phyloP scores from a whole-genome alignment of 2,888 invertebrate species.

The Eilema depressum region DNA sequence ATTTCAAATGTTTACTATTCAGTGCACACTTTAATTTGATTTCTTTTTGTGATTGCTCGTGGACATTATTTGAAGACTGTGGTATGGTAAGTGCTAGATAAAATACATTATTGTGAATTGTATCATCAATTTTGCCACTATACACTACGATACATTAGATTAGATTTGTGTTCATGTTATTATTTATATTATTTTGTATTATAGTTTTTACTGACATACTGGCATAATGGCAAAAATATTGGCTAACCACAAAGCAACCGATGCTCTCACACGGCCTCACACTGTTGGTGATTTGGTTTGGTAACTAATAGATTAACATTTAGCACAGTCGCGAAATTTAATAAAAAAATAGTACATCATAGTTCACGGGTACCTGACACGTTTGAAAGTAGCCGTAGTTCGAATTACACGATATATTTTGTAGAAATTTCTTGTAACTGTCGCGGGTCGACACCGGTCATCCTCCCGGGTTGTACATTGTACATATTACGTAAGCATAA shows the following conservation, averaged over 20 bases:
- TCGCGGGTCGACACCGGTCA: conserved; percentile 22
- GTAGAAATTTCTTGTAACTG: background rate
- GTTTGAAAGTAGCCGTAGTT: conserved; percentile 43
- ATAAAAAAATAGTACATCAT: conserved; percentile 27
- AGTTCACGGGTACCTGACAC: conserved; percentile 42
- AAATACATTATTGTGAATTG: conserved; percentile 47
- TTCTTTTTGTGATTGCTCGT: conserved; percentile 45
- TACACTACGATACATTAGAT: conserved; percentile 45
- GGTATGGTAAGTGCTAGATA: conserved; percentile 54
- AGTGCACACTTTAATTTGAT: conserved; percentile 52
- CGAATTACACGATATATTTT: conserved; percentile 18
- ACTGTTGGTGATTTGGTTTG: conserved; percentile 54
- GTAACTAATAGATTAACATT: conserved; percentile 45
- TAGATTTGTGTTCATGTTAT: conserved; percentile 54
- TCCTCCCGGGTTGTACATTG: conserved; percentile 16
- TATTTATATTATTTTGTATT: conserved; percentile 51
- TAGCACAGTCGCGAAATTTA: conserved; percentile 39
- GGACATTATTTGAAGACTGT: conserved; percentile 47
- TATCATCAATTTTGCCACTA: conserved; percentile 53
- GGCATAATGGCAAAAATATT: conserved; percentile 76
- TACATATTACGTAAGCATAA: background rate
- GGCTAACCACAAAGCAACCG: conserved; percentile 63
- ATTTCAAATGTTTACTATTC: conserved; percentile 43
- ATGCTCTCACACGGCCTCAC: conserved; percentile 65
- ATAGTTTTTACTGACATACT: conserved; percentile 76